A percentile compares a stretch with the other conserved stretches of the same genome.
Conservation (phyloP, 2,797 vertebrate species). For the Mastacembelus armatus region DNA sequence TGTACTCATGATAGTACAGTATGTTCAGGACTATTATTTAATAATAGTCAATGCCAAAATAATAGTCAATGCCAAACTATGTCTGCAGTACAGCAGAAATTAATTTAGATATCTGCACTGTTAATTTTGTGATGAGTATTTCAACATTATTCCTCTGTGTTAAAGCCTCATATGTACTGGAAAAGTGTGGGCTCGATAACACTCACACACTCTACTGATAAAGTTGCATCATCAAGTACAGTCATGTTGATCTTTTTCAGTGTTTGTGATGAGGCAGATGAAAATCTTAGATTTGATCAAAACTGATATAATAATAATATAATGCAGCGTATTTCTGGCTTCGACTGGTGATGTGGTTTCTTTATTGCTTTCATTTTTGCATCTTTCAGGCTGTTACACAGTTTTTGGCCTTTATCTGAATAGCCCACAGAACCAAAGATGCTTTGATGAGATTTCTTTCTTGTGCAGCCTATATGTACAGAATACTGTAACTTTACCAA, state of each 20-base stretch:
- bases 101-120: conserved; percentile 7
- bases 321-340: background rate
- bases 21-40: conserved; percentile 18
- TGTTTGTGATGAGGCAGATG: conserved; percentile 29
- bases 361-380: too few relatives aligned
- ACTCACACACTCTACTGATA: conserved; percentile 12
- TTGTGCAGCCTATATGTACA: too few relatives aligned
- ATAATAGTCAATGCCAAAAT: too few relatives aligned
- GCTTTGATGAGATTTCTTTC: background rate
- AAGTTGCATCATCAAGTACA: conserved; percentile 22
- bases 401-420: too few relatives aligned
- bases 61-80: too few relatives aligned
- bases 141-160: conserved; percentile 8
- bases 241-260: conserved; percentile 13
- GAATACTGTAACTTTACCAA: too few relatives aligned
- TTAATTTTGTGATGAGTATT: conserved; percentile 9
- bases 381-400: background rate
- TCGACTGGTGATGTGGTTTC: background rate
- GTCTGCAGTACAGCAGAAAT: background rate
- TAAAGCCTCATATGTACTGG: conserved; percentile 4
- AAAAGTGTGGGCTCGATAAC: conserved; percentile 20
- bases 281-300: conserved; percentile 14
- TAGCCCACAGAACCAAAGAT: background rate
- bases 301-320: background rate
- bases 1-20: conserved; percentile 17